A percentile compares a stretch with the other conserved stretches of the same genome.
Conservation (phyloP, 2,797 vertebrate genomes). For the Enteromius viviparus region DNA sequence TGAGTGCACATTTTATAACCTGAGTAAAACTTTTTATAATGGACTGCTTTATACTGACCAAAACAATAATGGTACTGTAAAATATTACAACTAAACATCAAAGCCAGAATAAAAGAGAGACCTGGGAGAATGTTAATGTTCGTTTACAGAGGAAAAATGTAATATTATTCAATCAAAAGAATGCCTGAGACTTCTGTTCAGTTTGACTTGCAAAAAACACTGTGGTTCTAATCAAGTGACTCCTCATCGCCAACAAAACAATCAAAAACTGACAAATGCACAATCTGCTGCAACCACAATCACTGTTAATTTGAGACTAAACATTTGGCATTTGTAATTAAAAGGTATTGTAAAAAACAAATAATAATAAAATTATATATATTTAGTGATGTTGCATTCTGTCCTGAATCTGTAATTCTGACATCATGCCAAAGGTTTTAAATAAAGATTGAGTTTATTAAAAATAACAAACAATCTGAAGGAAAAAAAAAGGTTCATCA, state of each 20-base stretch:
- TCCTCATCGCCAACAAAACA: not conserved
- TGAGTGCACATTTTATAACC: constrained; percentile 6
- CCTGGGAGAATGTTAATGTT: not conserved
- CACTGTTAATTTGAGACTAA: constrained; percentile 65
- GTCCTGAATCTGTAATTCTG: not conserved
- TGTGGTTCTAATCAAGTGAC: constrained; percentile 7
- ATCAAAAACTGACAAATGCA: constrained; percentile 26
- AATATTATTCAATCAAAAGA: constrained; percentile 1
- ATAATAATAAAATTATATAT: no score
- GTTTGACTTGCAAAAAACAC: not conserved
- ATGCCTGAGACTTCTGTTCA: not conserved
- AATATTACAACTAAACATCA: not conserved
- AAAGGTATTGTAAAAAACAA: constrained; percentile 29
- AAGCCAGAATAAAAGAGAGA: constrained; percentile 12
- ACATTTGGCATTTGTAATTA: constrained; percentile 65
- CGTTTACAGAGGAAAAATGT: not conserved
- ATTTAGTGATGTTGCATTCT: constrained; percentile 3
- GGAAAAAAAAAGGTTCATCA: not conserved
- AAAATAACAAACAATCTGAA: not conserved
- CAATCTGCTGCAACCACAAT: constrained; percentile 48
- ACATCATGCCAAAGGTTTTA: not conserved
- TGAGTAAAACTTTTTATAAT: constrained; percentile 4
- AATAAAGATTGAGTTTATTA: not conserved
- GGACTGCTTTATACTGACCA: not conserved
- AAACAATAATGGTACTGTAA: not conserved